These are phyloP conservation scores for Microcebus jonahi DNA, from an alignment of 2,113 vertebrate species.

Conservation along the genomic window DNA sequence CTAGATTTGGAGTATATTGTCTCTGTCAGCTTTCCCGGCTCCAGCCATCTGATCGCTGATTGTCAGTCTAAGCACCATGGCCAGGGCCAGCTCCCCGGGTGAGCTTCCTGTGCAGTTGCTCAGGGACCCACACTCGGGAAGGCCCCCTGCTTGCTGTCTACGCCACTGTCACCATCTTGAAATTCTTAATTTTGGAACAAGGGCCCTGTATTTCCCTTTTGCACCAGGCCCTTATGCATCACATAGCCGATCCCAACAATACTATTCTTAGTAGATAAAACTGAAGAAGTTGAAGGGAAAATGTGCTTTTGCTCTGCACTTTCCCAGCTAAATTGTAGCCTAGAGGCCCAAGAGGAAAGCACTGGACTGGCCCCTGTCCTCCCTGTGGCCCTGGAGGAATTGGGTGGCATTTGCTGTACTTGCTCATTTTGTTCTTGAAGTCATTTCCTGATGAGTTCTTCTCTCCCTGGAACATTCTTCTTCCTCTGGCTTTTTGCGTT, in stretches of 20 bases:
- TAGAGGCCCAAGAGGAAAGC: background rate
- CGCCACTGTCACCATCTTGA: background rate
- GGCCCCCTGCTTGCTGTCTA: background rate
- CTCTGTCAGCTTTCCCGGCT: background rate
- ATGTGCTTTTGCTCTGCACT: background rate
- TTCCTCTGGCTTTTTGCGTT: background rate
- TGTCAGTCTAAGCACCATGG: background rate
- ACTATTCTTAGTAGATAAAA: background rate
- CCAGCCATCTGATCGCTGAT: background rate
- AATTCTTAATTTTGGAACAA: background rate
- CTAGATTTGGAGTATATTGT: background rate
- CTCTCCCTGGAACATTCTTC: background rate
- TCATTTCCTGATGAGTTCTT: background rate
- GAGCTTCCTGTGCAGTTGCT: background rate
- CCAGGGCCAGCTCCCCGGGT: background rate
- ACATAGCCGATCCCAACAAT: accelerated
- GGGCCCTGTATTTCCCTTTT: background rate
- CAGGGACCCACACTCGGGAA: background rate
- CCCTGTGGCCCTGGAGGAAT: background rate
- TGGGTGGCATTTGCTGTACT: background rate
- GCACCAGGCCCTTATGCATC: background rate
- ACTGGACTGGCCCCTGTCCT: background rate
- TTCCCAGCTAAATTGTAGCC: background rate
- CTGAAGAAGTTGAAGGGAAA: background rate
- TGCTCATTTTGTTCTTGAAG: background rate